A percentile compares a stretch with the other conserved stretches of the same genome.
These are phyloP conservation scores for Oryzias woworae DNA, from an alignment of 2,113 vertebrate species.

Conservation along the genomic window DNA sequence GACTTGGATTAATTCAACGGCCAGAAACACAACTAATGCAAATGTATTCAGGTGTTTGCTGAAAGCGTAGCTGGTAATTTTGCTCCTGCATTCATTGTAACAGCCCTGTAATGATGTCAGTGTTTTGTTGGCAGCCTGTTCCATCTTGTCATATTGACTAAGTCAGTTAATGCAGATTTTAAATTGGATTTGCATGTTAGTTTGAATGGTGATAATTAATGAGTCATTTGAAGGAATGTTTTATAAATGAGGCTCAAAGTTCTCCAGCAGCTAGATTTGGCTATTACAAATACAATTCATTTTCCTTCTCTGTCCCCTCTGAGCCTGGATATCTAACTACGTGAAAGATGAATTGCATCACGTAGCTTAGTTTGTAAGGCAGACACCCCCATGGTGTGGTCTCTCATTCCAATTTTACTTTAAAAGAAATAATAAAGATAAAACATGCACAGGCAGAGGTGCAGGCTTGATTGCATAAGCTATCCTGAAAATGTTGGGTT, in stretches of 20 bases:
- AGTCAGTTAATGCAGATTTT: not conserved
- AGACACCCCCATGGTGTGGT: not conserved
- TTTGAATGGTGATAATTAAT: not conserved
- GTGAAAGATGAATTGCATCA: not conserved
- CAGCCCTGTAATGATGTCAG: not conserved
- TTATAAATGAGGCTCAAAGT: not conserved
- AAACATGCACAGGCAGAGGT: not conserved
- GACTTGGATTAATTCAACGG: not conserved
- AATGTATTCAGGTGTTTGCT: not conserved
- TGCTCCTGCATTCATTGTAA: not conserved
- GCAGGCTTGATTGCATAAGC: not conserved
- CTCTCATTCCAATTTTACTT: not conserved
- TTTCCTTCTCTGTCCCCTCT: not conserved
- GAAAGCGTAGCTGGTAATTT: not conserved
- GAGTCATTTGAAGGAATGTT: not conserved
- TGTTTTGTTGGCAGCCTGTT: constrained; percentile 1
- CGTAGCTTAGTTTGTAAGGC: not conserved
- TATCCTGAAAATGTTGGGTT: too few relatives aligned
- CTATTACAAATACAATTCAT: not conserved
- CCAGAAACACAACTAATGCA: not conserved
- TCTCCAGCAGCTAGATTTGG: not conserved
- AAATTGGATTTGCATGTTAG: constrained; percentile 8
- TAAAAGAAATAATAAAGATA: not conserved
- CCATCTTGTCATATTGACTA: not conserved
- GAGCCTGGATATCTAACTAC: not conserved